Percentiles rank a stretch among this genome's conserved stretches.
phyloP scores from a whole-genome alignment of 2,888 invertebrate genomes.

The Athrips mouffetella region DNA sequence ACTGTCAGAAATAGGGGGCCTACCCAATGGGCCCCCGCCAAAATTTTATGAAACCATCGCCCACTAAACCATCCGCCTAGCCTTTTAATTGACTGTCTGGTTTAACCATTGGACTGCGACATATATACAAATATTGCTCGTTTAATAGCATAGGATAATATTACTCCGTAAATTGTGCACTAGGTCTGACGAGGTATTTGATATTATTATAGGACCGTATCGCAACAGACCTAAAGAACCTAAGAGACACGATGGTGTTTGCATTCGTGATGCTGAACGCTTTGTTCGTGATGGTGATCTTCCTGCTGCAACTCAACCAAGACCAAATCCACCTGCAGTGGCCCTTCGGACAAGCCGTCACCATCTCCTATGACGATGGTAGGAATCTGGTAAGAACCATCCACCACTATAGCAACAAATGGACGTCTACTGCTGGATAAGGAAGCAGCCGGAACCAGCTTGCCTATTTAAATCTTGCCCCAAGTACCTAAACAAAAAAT shows the following conservation, averaged over 20 bases:
- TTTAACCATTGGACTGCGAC: no score
- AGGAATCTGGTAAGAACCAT: constrained; percentile 73
- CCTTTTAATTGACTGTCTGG: no score
- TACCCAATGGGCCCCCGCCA: no score
- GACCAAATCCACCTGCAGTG: constrained; percentile 95
- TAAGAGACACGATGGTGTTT: constrained; percentile 95
- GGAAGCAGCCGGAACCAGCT: no score
- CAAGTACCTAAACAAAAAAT: no score
- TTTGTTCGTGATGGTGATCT: constrained; percentile 97
- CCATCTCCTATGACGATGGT: constrained; percentile 87
- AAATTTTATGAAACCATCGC: no score
- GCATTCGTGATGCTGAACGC: constrained; percentile 99
- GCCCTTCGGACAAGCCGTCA: constrained; percentile 93
- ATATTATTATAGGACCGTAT: constrained; percentile 94
- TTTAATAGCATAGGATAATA: no score
- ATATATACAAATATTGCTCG: background rate
- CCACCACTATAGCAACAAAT: no score
- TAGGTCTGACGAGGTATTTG: constrained; percentile 30
- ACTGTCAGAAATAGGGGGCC: no score
- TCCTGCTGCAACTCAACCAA: constrained; percentile 97
- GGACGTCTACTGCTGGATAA: no score
- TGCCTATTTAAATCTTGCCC: no score
- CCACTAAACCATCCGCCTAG: no score
- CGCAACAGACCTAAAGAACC: constrained; percentile 91
- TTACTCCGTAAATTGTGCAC: background rate